Percentiles rank a stretch among this genome's conserved stretches.
These are phyloP conservation scores for Orestias chungarensis DNA, from an alignment of 2,797 vertebrate genomes.

Conservation along the genomic window DNA sequence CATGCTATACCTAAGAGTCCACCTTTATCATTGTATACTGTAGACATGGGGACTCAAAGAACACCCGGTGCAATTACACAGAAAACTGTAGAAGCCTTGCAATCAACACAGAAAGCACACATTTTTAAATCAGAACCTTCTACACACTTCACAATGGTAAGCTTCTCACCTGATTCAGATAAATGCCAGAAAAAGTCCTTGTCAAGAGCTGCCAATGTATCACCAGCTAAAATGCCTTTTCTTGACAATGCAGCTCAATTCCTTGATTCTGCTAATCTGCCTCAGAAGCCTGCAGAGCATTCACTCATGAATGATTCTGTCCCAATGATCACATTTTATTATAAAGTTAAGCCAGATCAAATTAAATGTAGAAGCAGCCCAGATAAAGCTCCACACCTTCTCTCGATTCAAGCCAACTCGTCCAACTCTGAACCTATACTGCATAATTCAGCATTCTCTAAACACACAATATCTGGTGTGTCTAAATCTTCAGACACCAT, in stretches of 20 bases:
- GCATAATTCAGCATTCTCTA: constrained; percentile 27
- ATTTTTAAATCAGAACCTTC: constrained; percentile 23
- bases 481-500: constrained; percentile 11
- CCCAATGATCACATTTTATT: constrained; percentile 22
- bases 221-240: constrained; percentile 19
- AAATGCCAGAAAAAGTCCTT: constrained; percentile 11
- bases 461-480: constrained; percentile 8
- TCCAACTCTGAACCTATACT: constrained; percentile 40
- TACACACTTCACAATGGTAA: constrained; percentile 2
- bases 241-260: constrained; percentile 21
- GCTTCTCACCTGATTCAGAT: not conserved
- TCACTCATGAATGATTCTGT: not conserved
- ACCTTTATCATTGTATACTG: constrained; percentile 22
- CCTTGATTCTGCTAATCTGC: constrained; percentile 8
- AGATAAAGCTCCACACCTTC: constrained; percentile 18
- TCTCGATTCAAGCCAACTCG: not conserved
- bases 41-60: constrained; percentile 6
- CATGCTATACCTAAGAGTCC: constrained; percentile 38
- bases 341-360: constrained; percentile 27
- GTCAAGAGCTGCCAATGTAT: constrained; percentile 4
- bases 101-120: not conserved
- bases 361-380: not conserved
- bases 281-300: constrained; percentile 9
- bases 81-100: constrained; percentile 16
- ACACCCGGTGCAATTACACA: not conserved